Percentiles rank a stretch among this genome's conserved stretches.
Conservation (phyloP, 2,888 invertebrate species). For the Maniola hyperantus region DNA sequence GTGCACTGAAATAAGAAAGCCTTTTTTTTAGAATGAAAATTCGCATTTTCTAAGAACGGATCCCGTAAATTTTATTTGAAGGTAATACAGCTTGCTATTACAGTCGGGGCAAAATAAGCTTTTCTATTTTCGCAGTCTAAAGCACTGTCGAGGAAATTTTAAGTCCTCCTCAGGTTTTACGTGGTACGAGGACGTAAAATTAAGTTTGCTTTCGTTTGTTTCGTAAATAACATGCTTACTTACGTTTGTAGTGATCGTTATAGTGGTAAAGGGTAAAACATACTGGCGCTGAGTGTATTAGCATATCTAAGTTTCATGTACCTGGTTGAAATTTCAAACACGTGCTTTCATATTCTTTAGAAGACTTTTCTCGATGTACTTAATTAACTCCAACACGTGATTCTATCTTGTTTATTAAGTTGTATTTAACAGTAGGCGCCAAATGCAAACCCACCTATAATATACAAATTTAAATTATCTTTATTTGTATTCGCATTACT, state of each 20-base stretch:
- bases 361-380: background rate
- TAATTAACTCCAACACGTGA: background rate
- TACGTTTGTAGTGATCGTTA: constrained; percentile 11
- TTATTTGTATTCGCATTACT: too few species aligned
- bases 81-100: constrained; percentile 23
- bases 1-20: background rate
- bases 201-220: constrained; percentile 37
- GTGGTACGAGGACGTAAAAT: constrained; percentile 33
- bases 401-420: too few species aligned
- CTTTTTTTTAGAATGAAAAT: background rate
- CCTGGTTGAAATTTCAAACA: background rate
- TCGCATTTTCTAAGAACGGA: constrained; percentile 7
- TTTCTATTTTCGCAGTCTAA: constrained; percentile 19
- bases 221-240: constrained; percentile 31
- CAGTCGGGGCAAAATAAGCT: constrained; percentile 20
- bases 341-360: background rate
- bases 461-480: too few species aligned
- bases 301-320: background rate
- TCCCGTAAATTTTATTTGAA: constrained; percentile 24
- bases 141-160: constrained; percentile 22
- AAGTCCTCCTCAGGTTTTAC: constrained; percentile 26
- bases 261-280: constrained; percentile 25
- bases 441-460: too few species aligned
- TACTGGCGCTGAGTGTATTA: background rate
- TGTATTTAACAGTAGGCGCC: too few species aligned